Base-by-base conservation (phyloP, 2,797 vertebrate genomes). In the Numenius phaeopus region DNA sequence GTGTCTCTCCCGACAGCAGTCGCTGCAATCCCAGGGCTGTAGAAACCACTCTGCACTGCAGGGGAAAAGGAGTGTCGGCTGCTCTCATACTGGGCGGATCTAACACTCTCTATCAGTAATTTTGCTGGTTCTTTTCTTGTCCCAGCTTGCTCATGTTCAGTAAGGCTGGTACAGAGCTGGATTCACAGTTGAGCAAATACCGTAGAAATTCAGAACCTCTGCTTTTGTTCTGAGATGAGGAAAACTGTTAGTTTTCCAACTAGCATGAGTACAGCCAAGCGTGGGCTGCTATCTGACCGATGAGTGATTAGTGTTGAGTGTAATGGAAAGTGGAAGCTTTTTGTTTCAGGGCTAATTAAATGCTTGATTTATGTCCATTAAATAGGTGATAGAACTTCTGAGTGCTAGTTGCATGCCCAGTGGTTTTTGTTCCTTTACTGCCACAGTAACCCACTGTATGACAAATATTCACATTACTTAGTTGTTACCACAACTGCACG, bases 181-280 rank as follows among this genome's bases (percentile, higher is more conserved):
- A 26, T 6, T 44, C 47, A 49, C 47, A 49, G 47, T 5, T 34
- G 39, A 64, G 55, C 44, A 66, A 71, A 64, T 7, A 58, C 22
- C 49, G 16, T 10, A 9, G 32, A 62, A 61, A 4, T 14, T 23
- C 46, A 13, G 44, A 67, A 50, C 42, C 81, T n/a, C 66, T 10
- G 72, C 17, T 52, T 59, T 34, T 49, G 18, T 34, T 32, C 46
- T 2, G 7, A 12, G 7, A 2, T 4, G 49, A 69, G 40, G 32
- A 34, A 30, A 76, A 27, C 9, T 7, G 46, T 32, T 11, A 9
- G 7, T 17, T 69, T 72, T 21, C 34, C 49, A 23, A 21, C 6
- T 26, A 4, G 52, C 24, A 4, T 7, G 10, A 54, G 7, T 3
- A 5, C 50, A 14, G 69, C 21, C 30, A 7, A 76, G 21, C 0